Conservation (phyloP, 2,113 vertebrate species). For the Zootoca vivipara region DNA sequence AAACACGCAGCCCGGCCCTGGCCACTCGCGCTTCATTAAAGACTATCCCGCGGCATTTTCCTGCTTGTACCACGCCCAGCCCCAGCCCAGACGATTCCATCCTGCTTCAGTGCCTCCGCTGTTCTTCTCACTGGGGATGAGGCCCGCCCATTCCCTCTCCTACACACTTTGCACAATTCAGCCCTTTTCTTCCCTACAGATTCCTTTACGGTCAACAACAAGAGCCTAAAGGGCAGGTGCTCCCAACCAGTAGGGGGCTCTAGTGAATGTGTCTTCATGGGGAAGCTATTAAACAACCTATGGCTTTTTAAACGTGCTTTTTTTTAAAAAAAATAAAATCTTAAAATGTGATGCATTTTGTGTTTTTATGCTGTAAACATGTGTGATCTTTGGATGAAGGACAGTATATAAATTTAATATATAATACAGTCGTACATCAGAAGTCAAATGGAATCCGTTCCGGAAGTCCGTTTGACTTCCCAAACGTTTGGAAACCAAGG, state of each 20-base stretch:
- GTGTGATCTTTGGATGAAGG: no score
- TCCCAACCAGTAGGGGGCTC: background rate
- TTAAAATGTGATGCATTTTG: no score
- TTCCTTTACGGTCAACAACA: background rate
- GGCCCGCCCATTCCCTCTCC: background rate
- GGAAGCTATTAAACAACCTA: no score
- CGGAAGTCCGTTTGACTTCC: no score
- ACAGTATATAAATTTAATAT: no score
- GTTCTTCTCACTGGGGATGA: background rate
- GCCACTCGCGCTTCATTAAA: constrained; percentile 33
- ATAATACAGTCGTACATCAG: no score
- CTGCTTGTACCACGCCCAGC: background rate
- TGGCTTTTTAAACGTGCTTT: no score
- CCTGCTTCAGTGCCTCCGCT: constrained; percentile 17
- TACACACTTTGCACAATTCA: background rate
- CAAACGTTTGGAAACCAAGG: no score
- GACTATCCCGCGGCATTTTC: constrained; percentile 20
- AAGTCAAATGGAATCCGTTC: no score
- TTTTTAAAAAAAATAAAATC: no score
- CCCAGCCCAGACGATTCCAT: constrained; percentile 20
- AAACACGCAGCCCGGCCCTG: constrained; percentile 28
- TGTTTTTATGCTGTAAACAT: no score
- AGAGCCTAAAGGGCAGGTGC: background rate
- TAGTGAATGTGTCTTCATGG: no score
- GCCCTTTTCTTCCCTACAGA: background rate